Conservation (phyloP, 2,113 vertebrate genomes). For the Mormyrus iriodes region DNA sequence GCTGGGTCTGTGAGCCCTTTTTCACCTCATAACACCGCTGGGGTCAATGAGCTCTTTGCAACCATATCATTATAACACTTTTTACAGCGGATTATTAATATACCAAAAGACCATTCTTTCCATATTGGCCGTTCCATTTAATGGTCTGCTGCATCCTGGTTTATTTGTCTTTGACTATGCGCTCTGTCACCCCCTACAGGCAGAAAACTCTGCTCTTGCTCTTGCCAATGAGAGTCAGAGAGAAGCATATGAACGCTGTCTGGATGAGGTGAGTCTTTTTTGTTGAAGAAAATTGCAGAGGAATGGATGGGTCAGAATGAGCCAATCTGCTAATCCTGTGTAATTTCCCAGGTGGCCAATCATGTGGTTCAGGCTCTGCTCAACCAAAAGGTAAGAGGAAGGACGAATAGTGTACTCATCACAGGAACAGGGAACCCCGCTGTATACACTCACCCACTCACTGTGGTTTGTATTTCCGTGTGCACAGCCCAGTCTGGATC, state of each 20-base stretch:
- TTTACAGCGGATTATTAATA: not conserved
- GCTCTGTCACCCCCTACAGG: constrained; percentile 52
- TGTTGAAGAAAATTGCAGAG: not conserved
- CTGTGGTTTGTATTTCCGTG: not conserved
- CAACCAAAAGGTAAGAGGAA: constrained; percentile 82
- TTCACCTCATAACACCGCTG: no score
- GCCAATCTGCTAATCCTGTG: not conserved
- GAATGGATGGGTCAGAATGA: not conserved
- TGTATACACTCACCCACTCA: not conserved
- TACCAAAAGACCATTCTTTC: not conserved
- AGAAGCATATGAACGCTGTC: constrained; percentile 85
- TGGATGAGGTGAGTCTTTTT: constrained; percentile 76
- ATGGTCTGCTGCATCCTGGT: not conserved
- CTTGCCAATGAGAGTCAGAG: constrained; percentile 90
- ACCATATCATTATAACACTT: no score
- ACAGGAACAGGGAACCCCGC: not conserved
- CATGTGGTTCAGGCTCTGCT: constrained; percentile 90
- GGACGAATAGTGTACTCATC: not conserved
- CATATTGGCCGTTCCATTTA: not conserved
- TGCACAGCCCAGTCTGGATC: not conserved
- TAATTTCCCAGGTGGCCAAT: constrained; percentile 76
- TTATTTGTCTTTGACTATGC: constrained; percentile 13
- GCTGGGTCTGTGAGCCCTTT: no score
- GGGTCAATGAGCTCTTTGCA: no score
- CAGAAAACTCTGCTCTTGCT: constrained; percentile 81